Evolutionary conservation across 2,113 vertebrate genomes (phyloP), one percentile per base, ranked within the genome.

Genomic region (Cochlearius cochlearius): DNA sequence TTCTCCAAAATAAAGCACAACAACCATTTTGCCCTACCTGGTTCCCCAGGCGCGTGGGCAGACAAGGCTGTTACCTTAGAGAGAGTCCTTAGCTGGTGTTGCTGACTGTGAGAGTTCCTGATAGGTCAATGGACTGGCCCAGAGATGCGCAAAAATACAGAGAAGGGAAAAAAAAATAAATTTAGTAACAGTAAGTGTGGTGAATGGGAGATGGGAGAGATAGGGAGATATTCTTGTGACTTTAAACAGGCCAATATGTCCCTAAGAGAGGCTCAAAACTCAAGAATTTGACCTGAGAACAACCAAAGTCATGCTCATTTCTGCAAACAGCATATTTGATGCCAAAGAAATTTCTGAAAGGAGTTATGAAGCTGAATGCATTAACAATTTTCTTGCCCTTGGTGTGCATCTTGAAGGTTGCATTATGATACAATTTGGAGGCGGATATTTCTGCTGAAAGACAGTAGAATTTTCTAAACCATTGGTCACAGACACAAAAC

Each of bases 381-480:
- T 43, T 69, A 58, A 84, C 53, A 92, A 74, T 86, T 88, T 86
- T 90, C 88, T 77, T 94, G 85, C 64, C 72, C 75, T 95, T 96
- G 64, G 50, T 88, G 41, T 88, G 41, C 30, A 86, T 64, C 71
- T 86, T 81, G 84, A 85, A 94, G 85, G 81, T 82, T 94, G 36
- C n/a, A 63, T 71, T 94, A 29, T 85, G 64, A 86, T 88, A 83
- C 41, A 32, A 20, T 92, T 81, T 95, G 50, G 45, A 92, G 26
- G 75, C 1, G 2, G 52, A 81, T 79, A 71, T 90, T 94, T 96
- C 71, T 87, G 78, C 91, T 78, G 53, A 73, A 92, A 92, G 88
- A 94, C 95, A 90, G 59, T 72, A 64, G 74, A 66, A 85, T 97
- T 97, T 97, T 96, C 94, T 96, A 90, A 91, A 47, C 73, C 82